Evolutionary conservation across 92 coral and sea anemone genomes (phyloP), one percentile per base, ranked within the genome.

Genomic region (Epizoanthus stellaris): DNA sequence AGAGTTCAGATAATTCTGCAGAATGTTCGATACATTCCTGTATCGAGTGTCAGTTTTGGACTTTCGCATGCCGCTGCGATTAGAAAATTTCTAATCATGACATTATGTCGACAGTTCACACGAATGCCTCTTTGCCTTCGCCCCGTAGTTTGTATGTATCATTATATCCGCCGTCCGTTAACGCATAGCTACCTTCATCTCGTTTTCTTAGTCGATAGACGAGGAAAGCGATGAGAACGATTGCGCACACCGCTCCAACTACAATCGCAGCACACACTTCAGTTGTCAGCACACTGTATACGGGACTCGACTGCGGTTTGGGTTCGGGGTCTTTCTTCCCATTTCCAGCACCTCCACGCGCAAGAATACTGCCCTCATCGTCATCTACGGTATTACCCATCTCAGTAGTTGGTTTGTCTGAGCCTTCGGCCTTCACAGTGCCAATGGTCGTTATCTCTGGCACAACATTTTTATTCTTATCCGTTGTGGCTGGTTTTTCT

Each of bases 201-300:
- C 95, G 75, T 61, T 96, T 96, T 80, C 98, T 92, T 80, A 96
- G 82, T 14, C 98, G 95, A 87, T 96, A 96, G 38, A 96, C 98
- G 6, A 96, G 90, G 93, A 96, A 96, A 7, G 98, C 98, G 16
- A 96, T 96, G 72, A 96, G 82, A 40, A 96, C 91, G 10, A 96
- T 90, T 0, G 98, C 98, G 70, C 98, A 95, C 11, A 96, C 91
- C n/a, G 98, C 98, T 56, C 98, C 98, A 59, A 93, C 98, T 49
- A 94, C 95, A 49, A 96, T 98, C 11, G 98, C 98, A 13, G 98
- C 98, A 30, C 92, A 91, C 5, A 96, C 98, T 90, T 96, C 98
- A 47, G 90, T 89, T 7, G 98, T 92, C 10, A 96, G 91, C 61
- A 93, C 94, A 36, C 72, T 40, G 19, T 82, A 54, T 0, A 60